phyloP scores from a whole-genome alignment of 2,888 invertebrate species.

The Salpingus planirostris region DNA sequence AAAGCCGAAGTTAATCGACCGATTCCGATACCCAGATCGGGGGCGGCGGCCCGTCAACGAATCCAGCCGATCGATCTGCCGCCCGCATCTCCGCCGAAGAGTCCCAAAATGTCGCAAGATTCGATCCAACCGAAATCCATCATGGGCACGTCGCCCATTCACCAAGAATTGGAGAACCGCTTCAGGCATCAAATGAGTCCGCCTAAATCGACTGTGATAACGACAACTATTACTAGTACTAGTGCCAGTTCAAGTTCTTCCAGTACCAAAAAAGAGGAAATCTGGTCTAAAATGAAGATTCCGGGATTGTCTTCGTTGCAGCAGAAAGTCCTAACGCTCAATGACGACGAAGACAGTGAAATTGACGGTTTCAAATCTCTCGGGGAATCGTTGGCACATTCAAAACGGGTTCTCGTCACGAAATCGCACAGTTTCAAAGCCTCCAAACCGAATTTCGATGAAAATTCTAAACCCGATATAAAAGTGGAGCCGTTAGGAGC shows the following conservation, averaged over 20 bases:
- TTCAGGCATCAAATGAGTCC: constrained; percentile 30
- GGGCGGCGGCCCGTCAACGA: constrained; percentile 48
- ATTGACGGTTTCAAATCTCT: constrained; percentile 32
- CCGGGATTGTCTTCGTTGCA: constrained; percentile 47
- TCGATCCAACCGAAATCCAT: constrained; percentile 18
- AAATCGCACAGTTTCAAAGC: constrained; percentile 65
- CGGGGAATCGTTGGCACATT: constrained; percentile 24
- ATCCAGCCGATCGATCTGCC: constrained; percentile 49
- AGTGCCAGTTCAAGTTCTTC: constrained; percentile 17
- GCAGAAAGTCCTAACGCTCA: constrained; percentile 45
- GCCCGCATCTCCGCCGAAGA: constrained; percentile 35
- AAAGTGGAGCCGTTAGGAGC: constrained; percentile 34
- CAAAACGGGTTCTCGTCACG: constrained; percentile 38
- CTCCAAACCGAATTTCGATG: constrained; percentile 35
- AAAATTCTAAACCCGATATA: constrained; percentile 33
- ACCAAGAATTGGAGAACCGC: constrained; percentile 31
- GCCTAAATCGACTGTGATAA: constrained; percentile 14
- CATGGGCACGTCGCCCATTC: constrained; percentile 29
- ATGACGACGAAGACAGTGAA: constrained; percentile 32
- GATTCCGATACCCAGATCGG: constrained; percentile 37
- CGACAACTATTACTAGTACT: constrained; percentile 13
- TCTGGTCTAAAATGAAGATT: constrained; percentile 36
- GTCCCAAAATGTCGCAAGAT: constrained; percentile 18
- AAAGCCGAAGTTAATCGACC: constrained; percentile 23
- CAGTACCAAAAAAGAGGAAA: constrained; percentile 5